Percentiles rank a stretch among this genome's conserved stretches.
phyloP scores from a whole-genome alignment of 2,888 invertebrate genomes.

The Andrena camellia region DNA sequence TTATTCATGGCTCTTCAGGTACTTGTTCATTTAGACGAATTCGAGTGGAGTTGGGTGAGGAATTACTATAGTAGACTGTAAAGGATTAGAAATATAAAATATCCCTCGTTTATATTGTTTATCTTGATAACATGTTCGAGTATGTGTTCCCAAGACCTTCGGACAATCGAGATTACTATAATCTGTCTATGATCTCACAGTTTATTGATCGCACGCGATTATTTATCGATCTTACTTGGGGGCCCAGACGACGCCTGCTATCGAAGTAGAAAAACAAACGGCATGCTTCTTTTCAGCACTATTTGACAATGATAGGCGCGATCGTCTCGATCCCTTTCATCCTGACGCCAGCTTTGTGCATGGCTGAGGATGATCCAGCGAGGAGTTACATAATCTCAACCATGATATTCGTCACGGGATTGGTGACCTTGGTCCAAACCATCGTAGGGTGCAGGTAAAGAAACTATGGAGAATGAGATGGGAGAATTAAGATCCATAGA shows the following conservation, averaged over 20 bases:
- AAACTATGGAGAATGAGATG: not conserved
- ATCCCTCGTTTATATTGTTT: not conserved
- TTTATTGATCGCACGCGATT: not conserved
- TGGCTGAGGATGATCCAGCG: slow-evolving; percentile 91
- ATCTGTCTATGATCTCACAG: not conserved
- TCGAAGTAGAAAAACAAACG: not conserved
- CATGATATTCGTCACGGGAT: slow-evolving; percentile 93
- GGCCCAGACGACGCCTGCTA: not conserved
- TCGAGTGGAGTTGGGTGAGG: too few relatives aligned
- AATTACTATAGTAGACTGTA: too few relatives aligned
- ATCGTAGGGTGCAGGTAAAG: slow-evolving; percentile 90
- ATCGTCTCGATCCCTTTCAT: slow-evolving; percentile 94
- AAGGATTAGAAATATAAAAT: too few relatives aligned
- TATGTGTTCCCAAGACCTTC: not conserved
- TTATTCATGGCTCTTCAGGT: slow-evolving; percentile 94
- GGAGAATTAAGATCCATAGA: not conserved
- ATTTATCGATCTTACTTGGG: not conserved
- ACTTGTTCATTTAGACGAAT: slow-evolving; percentile 32
- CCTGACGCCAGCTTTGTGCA: slow-evolving; percentile 92
- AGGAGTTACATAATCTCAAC: slow-evolving; percentile 92
- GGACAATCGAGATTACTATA: not conserved
- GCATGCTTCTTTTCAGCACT: slow-evolving; percentile 87
- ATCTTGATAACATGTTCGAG: slow-evolving; percentile 12
- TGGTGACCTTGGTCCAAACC: slow-evolving; percentile 91
- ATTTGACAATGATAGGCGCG: slow-evolving; percentile 94